A percentile compares a stretch with the other conserved stretches of the same genome.
Evolutionary conservation across 2,888 invertebrate species (phyloP).

Genomic region (Dorcus hopei): DNA sequence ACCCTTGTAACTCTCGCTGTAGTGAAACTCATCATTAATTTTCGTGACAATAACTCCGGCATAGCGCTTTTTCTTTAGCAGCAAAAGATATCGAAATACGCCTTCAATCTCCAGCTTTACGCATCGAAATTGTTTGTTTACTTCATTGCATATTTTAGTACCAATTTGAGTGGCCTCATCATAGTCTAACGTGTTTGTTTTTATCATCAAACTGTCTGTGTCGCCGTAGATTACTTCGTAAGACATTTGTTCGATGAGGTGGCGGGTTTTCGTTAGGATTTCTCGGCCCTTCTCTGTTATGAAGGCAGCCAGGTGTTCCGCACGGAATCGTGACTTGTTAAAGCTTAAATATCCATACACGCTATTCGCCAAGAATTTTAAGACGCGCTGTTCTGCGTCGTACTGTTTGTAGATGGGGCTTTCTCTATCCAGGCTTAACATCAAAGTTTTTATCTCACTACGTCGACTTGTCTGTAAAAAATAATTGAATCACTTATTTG

Average conservation of each 20-base stretch:
- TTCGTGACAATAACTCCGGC: neutral
- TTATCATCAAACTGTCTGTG: slow-evolving; percentile 96
- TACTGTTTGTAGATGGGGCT: too few species aligned
- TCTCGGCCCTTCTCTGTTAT: slow-evolving; percentile 85
- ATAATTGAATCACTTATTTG: too few species aligned
- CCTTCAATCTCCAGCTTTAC: neutral
- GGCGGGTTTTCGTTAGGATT: slow-evolving; percentile 82
- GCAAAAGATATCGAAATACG: neutral
- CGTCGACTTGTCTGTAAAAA: too few species aligned
- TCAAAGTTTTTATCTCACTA: neutral
- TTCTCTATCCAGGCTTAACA: neutral
- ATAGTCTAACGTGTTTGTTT: neutral
- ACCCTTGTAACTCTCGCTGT: slow-evolving; percentile 86
- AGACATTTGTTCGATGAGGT: slow-evolving; percentile 79
- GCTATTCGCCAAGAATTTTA: slow-evolving; percentile 38
- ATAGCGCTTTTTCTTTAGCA: neutral
- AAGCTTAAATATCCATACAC: slow-evolving; percentile 98
- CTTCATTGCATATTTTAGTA: neutral
- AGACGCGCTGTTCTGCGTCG: neutral
- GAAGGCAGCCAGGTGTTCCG: slow-evolving; percentile 86
- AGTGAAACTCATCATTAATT: neutral
- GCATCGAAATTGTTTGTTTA: neutral
- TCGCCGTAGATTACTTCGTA: slow-evolving; percentile 95
- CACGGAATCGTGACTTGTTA: slow-evolving; percentile 77
- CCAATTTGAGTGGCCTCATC: neutral